Conservation (phyloP, 2,113 vertebrate genomes). For the Lontra canadensis region DNA sequence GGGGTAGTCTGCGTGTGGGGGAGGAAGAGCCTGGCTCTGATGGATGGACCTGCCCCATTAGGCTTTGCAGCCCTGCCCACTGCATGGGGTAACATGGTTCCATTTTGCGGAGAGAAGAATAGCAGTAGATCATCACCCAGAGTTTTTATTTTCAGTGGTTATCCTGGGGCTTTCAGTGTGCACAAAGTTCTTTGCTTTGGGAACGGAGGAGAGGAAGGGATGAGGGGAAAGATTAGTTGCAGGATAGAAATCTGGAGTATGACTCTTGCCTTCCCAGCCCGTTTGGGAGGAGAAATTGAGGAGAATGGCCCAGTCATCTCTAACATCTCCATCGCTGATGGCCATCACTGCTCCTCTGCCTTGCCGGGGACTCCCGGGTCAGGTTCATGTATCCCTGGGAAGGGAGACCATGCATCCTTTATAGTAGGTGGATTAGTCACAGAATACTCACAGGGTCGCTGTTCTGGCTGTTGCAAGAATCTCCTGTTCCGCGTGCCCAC, state of each 20-base stretch:
- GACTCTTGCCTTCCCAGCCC: not conserved
- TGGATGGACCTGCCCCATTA: not conserved
- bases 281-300: not conserved
- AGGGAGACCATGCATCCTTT: not conserved
- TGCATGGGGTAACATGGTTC: not conserved
- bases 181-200: constrained; percentile 2
- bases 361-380: not conserved
- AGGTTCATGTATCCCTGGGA: not conserved
- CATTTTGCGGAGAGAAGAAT: not conserved
- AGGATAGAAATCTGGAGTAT: not conserved
- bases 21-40: not conserved
- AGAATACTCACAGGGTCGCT: not conserved
- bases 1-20: not conserved
- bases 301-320: not conserved
- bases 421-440: not conserved
- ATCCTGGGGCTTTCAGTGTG: not conserved
- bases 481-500: not conserved
- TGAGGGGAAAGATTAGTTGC: not conserved
- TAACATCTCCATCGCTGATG: not conserved
- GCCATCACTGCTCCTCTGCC: not conserved
- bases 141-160: not conserved
- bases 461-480: not conserved
- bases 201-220: not conserved
- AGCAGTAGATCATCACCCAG: not conserved
- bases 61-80: not conserved